These are phyloP conservation scores for Phengaris alcon DNA, from an alignment of 2,888 invertebrate species.

Conservation along the genomic window DNA sequence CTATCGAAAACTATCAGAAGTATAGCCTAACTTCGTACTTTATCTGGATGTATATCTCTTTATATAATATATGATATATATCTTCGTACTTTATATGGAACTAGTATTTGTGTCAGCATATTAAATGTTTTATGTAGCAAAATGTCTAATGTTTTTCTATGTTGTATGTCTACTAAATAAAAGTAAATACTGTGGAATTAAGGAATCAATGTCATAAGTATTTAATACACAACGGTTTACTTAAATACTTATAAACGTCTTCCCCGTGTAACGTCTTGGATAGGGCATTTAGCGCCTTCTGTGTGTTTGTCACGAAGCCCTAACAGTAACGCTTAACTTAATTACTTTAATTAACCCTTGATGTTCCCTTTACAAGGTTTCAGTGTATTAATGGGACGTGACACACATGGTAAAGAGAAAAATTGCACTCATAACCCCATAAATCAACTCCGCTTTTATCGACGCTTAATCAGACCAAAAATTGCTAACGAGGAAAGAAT, in stretches of 20 bases:
- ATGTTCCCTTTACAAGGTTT: conserved; percentile 14
- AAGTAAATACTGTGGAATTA: background rate
- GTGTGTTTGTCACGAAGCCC: conserved; percentile 25
- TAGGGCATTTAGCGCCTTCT: conserved; percentile 13
- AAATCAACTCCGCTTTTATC: background rate
- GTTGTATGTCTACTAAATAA: background rate
- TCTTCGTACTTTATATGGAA: no score
- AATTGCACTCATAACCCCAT: background rate
- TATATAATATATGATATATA: no score
- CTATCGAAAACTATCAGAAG: no score
- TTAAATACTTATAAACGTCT: conserved; percentile 15
- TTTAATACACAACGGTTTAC: background rate
- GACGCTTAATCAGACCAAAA: background rate
- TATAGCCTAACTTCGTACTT: no score
- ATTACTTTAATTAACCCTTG: conserved; percentile 28
- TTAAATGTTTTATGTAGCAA: no score
- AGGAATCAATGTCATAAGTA: background rate
- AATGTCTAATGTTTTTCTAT: background rate
- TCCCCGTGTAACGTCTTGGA: conserved; percentile 9
- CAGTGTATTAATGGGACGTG: conserved; percentile 11
- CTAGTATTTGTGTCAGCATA: no score
- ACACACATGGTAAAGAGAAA: background rate
- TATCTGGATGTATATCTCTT: no score
- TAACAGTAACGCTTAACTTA: conserved; percentile 23
- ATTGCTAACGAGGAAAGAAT: background rate